Evolutionary conservation across 2,113 vertebrate genomes (phyloP), one percentile per base, ranked within the genome.

Genomic region (Sander lucioperca): DNA sequence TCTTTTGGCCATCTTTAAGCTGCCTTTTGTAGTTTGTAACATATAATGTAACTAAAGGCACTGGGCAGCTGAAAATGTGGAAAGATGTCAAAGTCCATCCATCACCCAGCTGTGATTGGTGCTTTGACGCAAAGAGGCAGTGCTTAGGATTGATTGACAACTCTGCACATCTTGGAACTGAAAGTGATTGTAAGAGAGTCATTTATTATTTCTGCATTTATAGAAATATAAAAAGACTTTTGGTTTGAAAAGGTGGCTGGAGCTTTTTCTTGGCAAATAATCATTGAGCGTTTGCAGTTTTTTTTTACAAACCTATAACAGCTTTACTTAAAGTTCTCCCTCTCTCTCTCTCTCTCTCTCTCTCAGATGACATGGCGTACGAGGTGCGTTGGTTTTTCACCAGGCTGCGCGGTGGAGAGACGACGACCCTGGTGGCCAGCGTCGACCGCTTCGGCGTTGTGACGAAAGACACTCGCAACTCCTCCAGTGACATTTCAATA

Each of bases 381-480:
- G 97, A 98, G 5, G 96, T 99, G 72, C 95, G 92, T 64, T 99
- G 98, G 98, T 97, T 96, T 79, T 96, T 95, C 2, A 95, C 95
- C 33, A 88, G 93, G 33, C 95, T 96, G 67, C 95, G 96, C 0
- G 89, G 94, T 0, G 87, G 94, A 36, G 94, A 95, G 77, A 92
- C 90, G 2, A 86, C 93, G 0, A 6, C 91, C 54, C 84, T 95
- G 61, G 88, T 99, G 75, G 96, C 94, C 30, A 94, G 91, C 0
- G 72, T 98, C 36, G 97, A 98, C 92, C 95, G 96, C 47, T 97
- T 93, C 53, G 97, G 97, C 0, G 91, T 98, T 0, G 94, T 98
- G 74, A 92, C 12, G 0, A 94, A 94, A 6, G 93, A 91, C n/a
- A 82, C 53, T 43, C 96, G 97, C 5, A 97, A 97, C 3, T 93